Base-by-base conservation (phyloP, 2,888 invertebrate species). In the Stenchaetothrips biformis region DNA sequence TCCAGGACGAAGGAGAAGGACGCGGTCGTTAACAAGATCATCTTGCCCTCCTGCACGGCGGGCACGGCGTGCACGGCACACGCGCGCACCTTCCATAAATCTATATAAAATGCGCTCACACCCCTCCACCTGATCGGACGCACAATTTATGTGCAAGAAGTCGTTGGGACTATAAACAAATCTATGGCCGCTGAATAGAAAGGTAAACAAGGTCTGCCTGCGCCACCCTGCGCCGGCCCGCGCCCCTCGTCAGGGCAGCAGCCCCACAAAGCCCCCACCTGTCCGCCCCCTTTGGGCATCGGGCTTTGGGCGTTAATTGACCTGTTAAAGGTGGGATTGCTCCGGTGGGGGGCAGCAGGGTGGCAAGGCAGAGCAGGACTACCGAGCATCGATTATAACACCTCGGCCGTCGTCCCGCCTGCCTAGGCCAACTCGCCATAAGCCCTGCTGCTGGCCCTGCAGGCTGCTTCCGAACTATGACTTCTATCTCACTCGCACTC, bases 21-120 rank as follows among this genome's bases (percentile, higher is more conserved):
- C 37, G 53, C 16, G 18, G 18, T 74, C 67, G 67, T 74, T 74
- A 74, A 74, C 67, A 74, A 74, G 67, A 21, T 21, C 21, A 21
- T 74, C 67, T 74, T 21, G 21, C 67, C 67, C 25, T 11, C 7
- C 13, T 2, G 59, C 59, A 37, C 59, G 59, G 59, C 6, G 59
- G 13, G 59, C 59, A 18, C 59, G 59, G 59, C n/a, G n/a, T n/a
- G n/a, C n/a, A n/a, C n/a, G n/a, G n/a, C n/a, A n/a, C 53, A 53
- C 53, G 6, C 53, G 53, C 53, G 53, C 67, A 25, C 67, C 67
- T 74, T 74, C 67, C 67, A 74, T 74, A 74, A 74, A 74, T 74
- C 67, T 74, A 74, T 74, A 74, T 74, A 74, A 74, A 74, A 74
- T 74, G 67, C 67, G 67, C 67, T 74, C 67, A 21, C 67, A 67